Base-by-base conservation (phyloP, 37 sponge, comb jelly and placozoan genomes). In the Eunapius fragilis region DNA sequence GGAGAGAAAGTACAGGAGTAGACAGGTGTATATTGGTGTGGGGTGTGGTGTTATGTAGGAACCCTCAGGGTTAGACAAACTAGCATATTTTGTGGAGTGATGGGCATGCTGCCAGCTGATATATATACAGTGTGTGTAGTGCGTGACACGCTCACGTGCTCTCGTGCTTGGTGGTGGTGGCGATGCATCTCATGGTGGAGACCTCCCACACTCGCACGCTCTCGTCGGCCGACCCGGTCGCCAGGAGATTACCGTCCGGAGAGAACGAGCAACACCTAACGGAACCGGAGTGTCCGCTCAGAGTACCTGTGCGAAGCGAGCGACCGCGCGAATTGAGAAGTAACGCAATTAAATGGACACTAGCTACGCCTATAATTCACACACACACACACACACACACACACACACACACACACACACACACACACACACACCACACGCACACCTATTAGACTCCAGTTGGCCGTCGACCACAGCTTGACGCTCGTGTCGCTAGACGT, bases 181-280 rank as follows among this genome's bases (percentile, higher is more conserved):
- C 70, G 45, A 93, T 32, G 49, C 76, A 72, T 30, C 69, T 79
- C 11, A 70, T 47, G 17, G 87, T 41, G 32, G 72, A 58, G 34
- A 84, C 84, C 25, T 94, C 95, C 92, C 90, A 91, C 45, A 95
- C 82, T 17, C 70, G 28, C 41, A 87, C 92, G 26, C 74, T 91
- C 36, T 69, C 67, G 76, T 96, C 96, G 28, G 80, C 89, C 23
- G 91, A 87, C 3, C 81, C 82, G 0, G 96, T 80, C 2, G 94
- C 85, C 50, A 96, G 67, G 74, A 91, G 78, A 38, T 36, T 69
- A 0, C 90, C 89, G 75, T 96, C 89, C 7, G 87, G 89, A 38
- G 94, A 84, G 71, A 96, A 94, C 58, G 74, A 36, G 38, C 93
- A 92, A 25, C 81, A 28, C 37, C 75, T 88, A 41, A 93, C 94